Evolutionary conservation across 64 coral and sea anemone species (phyloP), one percentile per base, ranked within the genome.

Genomic region (Astreopora myriophthalma): DNA sequence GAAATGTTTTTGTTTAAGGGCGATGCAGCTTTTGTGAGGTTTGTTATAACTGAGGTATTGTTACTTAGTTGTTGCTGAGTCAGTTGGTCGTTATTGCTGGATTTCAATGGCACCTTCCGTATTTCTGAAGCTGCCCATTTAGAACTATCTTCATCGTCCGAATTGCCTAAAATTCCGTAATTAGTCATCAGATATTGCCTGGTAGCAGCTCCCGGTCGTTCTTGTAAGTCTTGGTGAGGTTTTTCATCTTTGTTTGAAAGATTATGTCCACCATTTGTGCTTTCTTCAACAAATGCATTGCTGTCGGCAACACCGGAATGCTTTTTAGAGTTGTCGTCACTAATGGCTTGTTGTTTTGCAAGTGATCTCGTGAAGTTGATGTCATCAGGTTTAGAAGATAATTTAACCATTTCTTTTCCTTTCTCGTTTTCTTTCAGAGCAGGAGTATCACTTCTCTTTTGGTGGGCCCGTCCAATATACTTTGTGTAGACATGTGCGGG

Each of bases 61-160:
- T 24, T 65, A 9, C 34, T 19, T 34, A 35, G 79, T 22, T 34
- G 17, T 79, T 4, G 25, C 40, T 19, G 24, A 3, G 46, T 19
- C 8, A 29, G 25, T 24, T 65, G 35, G 51, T 62, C 32, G 8
- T 57, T 64, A 19, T 34, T 20, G 70, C 33, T 73, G 13, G 34
- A 8, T 37, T 57, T 83, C 14, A 17, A 11, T 26, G 79, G 52
- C 26, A 35, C 32, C 25, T 64, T 83, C 37, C 32, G 61, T 61
- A 83, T 83, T 35, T 83, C 55, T 22, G 20, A 5, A 38, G 34
- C 33, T 65, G 79, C 90, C 90, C 90, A 92, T 28, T 76, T 86
- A 74, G 51, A 80, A 24, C 90, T 92, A 34, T 92, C 90, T 84
- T 92, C 90, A 42, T 86, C 82, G 35, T 92, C 90, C 16, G 90